phyloP scores from a whole-genome alignment of 1,140 invertebrate species.

The Zaprionus lachaisei region DNA sequence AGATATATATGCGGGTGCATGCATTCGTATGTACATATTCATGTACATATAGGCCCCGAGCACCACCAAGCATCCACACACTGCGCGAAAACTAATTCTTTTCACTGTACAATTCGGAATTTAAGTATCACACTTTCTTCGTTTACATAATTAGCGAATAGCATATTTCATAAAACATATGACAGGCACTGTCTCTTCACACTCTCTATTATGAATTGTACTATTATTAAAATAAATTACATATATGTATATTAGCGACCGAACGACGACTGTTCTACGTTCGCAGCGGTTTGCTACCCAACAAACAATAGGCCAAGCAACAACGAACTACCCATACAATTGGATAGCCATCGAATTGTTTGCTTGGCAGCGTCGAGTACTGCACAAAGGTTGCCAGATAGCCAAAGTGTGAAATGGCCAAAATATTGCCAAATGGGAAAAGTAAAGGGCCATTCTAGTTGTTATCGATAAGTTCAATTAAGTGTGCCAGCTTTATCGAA shows the following conservation, averaged over 20 bases:
- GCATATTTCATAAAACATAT: conserved; percentile 36
- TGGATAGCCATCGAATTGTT: conserved; percentile 22
- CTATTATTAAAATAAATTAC: conserved; percentile 60
- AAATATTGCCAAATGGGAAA: conserved; percentile 93
- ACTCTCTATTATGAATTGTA: conserved; percentile 36
- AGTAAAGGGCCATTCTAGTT: not conserved
- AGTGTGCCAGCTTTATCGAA: not conserved
- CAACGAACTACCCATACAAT: conserved; percentile 85
- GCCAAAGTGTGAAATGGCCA: conserved; percentile 87
- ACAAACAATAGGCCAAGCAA: conserved; percentile 86
- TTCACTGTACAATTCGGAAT: conserved; percentile 39
- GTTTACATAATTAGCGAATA: conserved; percentile 41
- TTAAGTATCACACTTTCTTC: conserved; percentile 26
- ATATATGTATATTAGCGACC: conserved; percentile 45
- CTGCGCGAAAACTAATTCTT: conserved; percentile 47
- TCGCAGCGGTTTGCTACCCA: conserved; percentile 46
- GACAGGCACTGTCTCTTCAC: conserved; percentile 22
- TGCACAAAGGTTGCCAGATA: conserved; percentile 39
- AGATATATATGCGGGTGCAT: conserved; percentile 37
- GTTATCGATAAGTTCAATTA: not conserved
- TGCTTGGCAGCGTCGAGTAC: conserved; percentile 32
- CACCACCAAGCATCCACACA: conserved; percentile 41
- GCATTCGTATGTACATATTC: conserved; percentile 40
- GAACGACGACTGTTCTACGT: conserved; percentile 45
- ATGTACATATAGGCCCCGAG: conserved; percentile 38